Evolutionary conservation across 2,113 vertebrate genomes (phyloP).

Genomic region (Albula glossodonta): DNA sequence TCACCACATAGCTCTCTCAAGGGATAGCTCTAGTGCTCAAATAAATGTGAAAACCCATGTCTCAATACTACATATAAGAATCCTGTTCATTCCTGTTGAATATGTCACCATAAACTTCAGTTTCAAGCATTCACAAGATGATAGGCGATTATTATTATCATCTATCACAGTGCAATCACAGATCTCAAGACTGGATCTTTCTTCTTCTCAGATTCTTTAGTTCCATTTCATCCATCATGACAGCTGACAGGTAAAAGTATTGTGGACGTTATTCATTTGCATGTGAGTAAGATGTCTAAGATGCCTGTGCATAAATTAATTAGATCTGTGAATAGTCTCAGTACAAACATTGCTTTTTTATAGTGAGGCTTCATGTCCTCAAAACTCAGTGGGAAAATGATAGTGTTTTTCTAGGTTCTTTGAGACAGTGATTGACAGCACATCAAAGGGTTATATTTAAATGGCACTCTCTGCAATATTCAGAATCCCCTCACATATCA

Average conservation of each 20-base stretch:
- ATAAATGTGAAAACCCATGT: not conserved
- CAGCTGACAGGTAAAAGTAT: not conserved
- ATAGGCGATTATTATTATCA: too few species aligned
- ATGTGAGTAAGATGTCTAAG: not conserved
- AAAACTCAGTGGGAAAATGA: not conserved
- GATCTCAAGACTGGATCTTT: too few species aligned
- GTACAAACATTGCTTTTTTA: not conserved
- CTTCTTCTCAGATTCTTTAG: too few species aligned
- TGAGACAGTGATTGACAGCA: not conserved
- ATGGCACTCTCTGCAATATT: not conserved
- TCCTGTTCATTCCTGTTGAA: not conserved
- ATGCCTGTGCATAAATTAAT: not conserved
- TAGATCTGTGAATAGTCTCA: not conserved
- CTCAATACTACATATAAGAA: not conserved
- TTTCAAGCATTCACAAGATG: too few species aligned
- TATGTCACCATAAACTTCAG: not conserved
- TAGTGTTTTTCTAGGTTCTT: not conserved
- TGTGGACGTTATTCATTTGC: not conserved
- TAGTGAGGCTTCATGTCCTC: not conserved
- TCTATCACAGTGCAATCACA: too few species aligned
- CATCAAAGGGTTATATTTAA: conserved; percentile 6
- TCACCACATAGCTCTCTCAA: not conserved
- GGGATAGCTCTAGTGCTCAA: not conserved
- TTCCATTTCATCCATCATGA: too few species aligned
- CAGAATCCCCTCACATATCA: conserved; percentile 18